These are phyloP conservation scores for Sinonovacula constricta DNA, from an alignment of 1,140 invertebrate genomes.

Conservation along the genomic window DNA sequence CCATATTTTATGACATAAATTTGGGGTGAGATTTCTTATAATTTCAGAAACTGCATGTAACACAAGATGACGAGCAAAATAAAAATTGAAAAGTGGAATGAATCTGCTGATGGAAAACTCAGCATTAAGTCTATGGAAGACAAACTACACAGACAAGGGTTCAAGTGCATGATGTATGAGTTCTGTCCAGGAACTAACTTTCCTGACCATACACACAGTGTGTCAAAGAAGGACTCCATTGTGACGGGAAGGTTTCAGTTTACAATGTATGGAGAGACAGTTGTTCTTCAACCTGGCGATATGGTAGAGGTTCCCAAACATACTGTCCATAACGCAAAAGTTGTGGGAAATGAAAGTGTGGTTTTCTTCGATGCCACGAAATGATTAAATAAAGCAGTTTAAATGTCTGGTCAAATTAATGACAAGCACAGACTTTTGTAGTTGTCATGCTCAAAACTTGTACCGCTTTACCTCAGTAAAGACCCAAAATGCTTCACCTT, in stretches of 20 bases:
- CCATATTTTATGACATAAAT: no score
- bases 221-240: conserved; percentile 74
- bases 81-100: conserved; percentile 72
- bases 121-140: conserved; percentile 66
- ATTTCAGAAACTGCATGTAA: conserved; percentile 68
- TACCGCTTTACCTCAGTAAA: neutral
- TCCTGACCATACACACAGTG: conserved; percentile 72
- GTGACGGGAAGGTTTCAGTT: conserved; percentile 69
- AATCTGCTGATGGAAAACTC: conserved; percentile 64
- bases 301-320: conserved; percentile 74
- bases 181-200: conserved; percentile 72
- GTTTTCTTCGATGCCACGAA: conserved; percentile 73
- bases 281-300: conserved; percentile 73
- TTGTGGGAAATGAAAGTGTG: conserved; percentile 69
- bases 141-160: conserved; percentile 71
- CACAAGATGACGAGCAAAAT: conserved; percentile 56
- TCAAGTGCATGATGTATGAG: conserved; percentile 63
- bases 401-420: no score
- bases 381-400: no score
- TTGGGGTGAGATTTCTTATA: no score
- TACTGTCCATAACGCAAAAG: conserved; percentile 71
- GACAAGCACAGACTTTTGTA: no score
- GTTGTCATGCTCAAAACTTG: no score
- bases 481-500: neutral
- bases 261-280: conserved; percentile 70